A percentile compares a stretch with the other conserved stretches of the same genome.
These are phyloP conservation scores for Ligdia adustata DNA, from an alignment of 2,888 invertebrate genomes.

Conservation along the genomic window DNA sequence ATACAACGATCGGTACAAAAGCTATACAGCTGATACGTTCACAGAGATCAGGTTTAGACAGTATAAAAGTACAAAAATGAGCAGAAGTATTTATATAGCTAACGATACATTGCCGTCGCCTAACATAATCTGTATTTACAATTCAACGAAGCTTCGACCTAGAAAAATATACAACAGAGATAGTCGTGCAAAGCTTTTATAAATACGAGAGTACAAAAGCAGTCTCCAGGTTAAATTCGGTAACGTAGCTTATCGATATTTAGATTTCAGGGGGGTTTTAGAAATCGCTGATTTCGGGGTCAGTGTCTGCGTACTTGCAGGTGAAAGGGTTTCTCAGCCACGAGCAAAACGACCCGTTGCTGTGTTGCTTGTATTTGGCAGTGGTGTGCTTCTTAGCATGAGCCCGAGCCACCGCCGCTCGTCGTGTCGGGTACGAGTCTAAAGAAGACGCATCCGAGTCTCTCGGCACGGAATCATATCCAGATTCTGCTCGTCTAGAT, in stretches of 20 bases:
- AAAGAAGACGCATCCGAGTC: slow-evolving; percentile 95
- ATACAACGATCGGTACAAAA: slow-evolving; percentile 35
- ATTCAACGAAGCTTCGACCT: slow-evolving; percentile 64
- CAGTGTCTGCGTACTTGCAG: slow-evolving; percentile 90
- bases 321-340: slow-evolving; percentile 91
- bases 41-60: slow-evolving; percentile 47
- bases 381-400: slow-evolving; percentile 82
- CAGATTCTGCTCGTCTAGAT: slow-evolving; percentile 93
- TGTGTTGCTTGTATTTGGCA: slow-evolving; percentile 88
- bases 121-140: slow-evolving; percentile 61
- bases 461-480: slow-evolving; percentile 95
- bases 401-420: slow-evolving; percentile 77
- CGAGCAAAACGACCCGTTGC: slow-evolving; percentile 89
- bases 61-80: slow-evolving; percentile 82
- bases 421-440: slow-evolving; percentile 86
- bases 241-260: slow-evolving; percentile 81
- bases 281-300: slow-evolving; percentile 87
- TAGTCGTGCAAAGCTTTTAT: slow-evolving; percentile 76
- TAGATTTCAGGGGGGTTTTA: slow-evolving; percentile 55
- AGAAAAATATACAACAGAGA: slow-evolving; percentile 77
- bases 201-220: slow-evolving; percentile 83
- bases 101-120: slow-evolving; percentile 58
- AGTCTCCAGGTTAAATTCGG: slow-evolving; percentile 85
- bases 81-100: slow-evolving; percentile 52
- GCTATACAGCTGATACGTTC: slow-evolving; percentile 32